Evolutionary conservation across 2,113 vertebrate genomes (phyloP).

Genomic region (Herpetotheres cachinnans): DNA sequence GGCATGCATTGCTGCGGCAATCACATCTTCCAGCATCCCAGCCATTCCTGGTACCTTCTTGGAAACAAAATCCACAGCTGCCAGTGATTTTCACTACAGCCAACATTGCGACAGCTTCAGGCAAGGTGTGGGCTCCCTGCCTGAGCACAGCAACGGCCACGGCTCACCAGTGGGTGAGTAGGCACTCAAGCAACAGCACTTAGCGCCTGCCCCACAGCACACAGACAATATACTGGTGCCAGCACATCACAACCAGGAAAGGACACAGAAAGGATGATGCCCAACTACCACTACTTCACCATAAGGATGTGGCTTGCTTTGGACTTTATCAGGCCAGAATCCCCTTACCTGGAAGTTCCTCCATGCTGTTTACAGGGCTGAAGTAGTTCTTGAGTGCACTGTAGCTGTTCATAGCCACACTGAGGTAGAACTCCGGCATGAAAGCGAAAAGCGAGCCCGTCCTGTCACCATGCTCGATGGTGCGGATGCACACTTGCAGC

Average conservation of each 20-base stretch:
- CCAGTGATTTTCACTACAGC: not conserved
- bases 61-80: not conserved
- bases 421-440: constrained; percentile 96
- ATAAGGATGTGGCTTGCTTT: not conserved
- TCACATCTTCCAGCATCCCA: not conserved
- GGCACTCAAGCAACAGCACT: not conserved
- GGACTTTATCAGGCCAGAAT: not conserved
- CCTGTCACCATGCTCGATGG: constrained; percentile 88
- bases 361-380: constrained; percentile 92
- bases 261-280: not conserved
- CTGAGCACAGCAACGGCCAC: not conserved
- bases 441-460: constrained; percentile 90
- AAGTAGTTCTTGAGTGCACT: constrained; percentile 98
- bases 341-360: constrained; percentile 88
- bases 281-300: not conserved
- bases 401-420: constrained; percentile 97
- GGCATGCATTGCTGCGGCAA: not conserved
- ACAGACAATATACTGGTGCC: not conserved
- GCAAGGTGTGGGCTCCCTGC: not conserved
- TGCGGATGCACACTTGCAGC: constrained; percentile 88
- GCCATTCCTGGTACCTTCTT: not conserved
- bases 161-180: not conserved
- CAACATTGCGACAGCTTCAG: not conserved
- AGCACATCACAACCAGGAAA: not conserved
- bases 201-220: not conserved